Evolutionary conservation across 2,113 vertebrate species (phyloP), one percentile per base, ranked within the genome.

Genomic region (Ceuthmochares aereus): DNA sequence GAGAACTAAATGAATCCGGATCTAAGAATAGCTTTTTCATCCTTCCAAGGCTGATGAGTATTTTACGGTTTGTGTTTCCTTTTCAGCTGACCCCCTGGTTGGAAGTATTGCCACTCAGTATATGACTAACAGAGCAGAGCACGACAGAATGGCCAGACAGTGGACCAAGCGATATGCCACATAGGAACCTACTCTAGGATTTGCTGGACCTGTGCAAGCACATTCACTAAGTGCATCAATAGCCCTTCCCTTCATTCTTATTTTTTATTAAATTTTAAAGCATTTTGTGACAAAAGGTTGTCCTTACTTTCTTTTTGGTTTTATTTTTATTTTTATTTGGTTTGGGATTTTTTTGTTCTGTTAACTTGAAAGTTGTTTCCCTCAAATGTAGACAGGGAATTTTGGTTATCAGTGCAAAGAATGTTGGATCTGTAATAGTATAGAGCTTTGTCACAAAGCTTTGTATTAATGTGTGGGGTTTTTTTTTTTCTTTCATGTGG

Each of bases 91-190:
- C 94, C 99, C 99, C 79, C 98, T 99, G 97, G 99, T 99, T 95
- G 99, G 99, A 97, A 99, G 99, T 97, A 99, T 99, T 82, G 99
- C 99, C 97, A 99, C 99, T 72, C 99, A 99, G 98, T 99, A 99
- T 95, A 99, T 99, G 98, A 99, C 99, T 80, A 99, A 99, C 99
- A 99, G 99, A 99, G 99, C 98, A 32, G 99, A 99, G 96, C 99
- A 99, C 85, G 99, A 99, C 98, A 98, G 99, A 96, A 99, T 99
- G 98, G 99, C 99, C 98, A 98, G 99, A 98, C 99, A 99, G 98
- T 99, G 99, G 99, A 99, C 99, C 92, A 99, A 99, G 98, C 95
- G 99, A 97, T 99, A 99, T 12, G 99, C 99, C 97, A 99, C 99
- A 98, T 99, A 98, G 98, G 97, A 96, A 81, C 93, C 97, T 92